Conservation (phyloP, 2,113 vertebrate species). For the Indri indri region DNA sequence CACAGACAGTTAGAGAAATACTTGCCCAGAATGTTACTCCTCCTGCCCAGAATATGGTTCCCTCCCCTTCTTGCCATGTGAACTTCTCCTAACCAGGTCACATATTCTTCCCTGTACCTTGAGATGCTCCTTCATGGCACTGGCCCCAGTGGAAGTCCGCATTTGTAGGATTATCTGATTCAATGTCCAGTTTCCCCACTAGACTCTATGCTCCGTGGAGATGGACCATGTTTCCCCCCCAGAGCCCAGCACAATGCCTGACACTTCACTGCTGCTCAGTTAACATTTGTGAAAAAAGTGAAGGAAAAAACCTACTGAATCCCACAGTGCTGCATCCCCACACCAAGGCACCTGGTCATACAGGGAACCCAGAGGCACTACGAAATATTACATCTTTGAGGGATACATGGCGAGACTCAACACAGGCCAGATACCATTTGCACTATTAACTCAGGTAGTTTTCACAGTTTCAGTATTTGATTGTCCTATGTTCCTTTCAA, state of each 20-base stretch:
- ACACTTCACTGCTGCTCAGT: background rate
- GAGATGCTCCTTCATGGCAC: background rate
- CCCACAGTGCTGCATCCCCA: background rate
- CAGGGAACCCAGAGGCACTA: background rate
- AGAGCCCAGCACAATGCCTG: background rate
- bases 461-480: background rate
- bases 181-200: background rate
- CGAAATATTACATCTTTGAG: background rate
- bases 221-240: rapidly evolving
- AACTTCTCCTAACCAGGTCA: background rate
- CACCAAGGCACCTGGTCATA: too few species aligned
- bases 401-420: rapidly evolving
- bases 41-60: background rate
- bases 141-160: background rate
- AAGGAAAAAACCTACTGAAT: background rate
- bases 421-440: background rate
- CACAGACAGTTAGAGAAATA: background rate
- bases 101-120: background rate
- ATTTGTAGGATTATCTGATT: background rate
- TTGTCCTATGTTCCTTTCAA: too few species aligned
- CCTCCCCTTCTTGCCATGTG: background rate
- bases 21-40: background rate
- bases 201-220: background rate
- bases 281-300: background rate
- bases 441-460: rapidly evolving